These are phyloP conservation scores for Limnephilus auricula DNA, from an alignment of 2,888 invertebrate species.

Conservation along the genomic window DNA sequence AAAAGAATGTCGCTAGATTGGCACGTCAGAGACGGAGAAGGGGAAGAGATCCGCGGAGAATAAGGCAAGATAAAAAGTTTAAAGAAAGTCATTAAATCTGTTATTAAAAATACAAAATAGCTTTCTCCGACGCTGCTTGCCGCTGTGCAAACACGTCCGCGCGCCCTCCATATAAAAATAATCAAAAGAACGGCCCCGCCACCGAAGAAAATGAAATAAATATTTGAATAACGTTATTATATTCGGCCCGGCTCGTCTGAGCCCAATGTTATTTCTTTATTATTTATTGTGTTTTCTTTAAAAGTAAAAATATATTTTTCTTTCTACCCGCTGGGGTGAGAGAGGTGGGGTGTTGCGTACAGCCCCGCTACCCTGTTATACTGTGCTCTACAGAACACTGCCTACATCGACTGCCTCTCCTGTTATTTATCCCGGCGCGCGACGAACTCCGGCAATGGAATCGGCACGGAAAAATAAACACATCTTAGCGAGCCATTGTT, in stretches of 20 bases:
- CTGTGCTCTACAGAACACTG: too few relatives aligned
- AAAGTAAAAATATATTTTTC: constrained; percentile 65
- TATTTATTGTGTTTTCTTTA: constrained; percentile 67
- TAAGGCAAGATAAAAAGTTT: constrained; percentile 64
- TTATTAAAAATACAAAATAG: constrained; percentile 67
- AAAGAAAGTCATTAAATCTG: constrained; percentile 67
- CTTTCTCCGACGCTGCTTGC: constrained; percentile 59
- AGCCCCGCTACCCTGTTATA: too few relatives aligned
- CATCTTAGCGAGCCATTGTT: background rate
- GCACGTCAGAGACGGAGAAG: constrained; percentile 54
- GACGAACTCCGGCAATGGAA: background rate
- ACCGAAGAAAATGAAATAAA: constrained; percentile 66
- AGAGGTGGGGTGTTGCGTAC: background rate
- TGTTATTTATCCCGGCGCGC: background rate
- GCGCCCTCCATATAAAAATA: constrained; percentile 65
- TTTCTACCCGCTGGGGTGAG: constrained; percentile 49
- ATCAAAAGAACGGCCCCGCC: constrained; percentile 63
- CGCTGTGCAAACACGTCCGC: constrained; percentile 59
- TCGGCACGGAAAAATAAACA: background rate
- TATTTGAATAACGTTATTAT: constrained; percentile 67
- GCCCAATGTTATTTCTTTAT: constrained; percentile 66
- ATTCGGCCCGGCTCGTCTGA: constrained; percentile 64
- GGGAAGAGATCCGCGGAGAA: constrained; percentile 53
- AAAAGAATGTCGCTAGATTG: constrained; percentile 60
- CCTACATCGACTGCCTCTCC: background rate